Base-by-base conservation (phyloP, 2,113 vertebrate genomes). In the Nematolebias whitei region DNA sequence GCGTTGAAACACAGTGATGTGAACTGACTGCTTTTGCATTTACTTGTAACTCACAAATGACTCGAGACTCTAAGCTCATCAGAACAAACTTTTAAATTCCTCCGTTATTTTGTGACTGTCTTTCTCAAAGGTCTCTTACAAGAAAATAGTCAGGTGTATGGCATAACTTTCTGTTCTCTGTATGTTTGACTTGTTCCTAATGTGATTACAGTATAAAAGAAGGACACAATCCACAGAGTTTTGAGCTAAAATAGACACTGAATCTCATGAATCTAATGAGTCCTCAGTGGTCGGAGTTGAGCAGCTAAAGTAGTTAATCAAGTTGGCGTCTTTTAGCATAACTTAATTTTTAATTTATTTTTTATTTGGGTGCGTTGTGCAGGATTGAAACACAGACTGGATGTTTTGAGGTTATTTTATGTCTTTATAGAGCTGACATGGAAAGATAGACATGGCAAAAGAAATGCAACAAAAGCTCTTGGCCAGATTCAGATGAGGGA, bases 231-330 rank as follows among this genome's bases (percentile, higher is more conserved):
- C 35, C 19, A 35, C 45, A 29, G 20, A 16, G 57, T 61, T 69
- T 50, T 57, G 35, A 14, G 51, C 45, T 49, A 69, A 75, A 68
- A 61, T 29, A 15, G 18, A 40, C 67, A 63, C 48, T 23, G 12
- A 43, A 64, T 58, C 44, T 57, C 9, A 64, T 53, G 12, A 66
- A 70, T 70, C 47, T 66, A 32, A 63, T 40, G 38, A 68, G 47
- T 11, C 22, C 55, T 66, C 23, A 55, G 57, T 66, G 22, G 52
- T 44, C 51, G 32, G 16, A 62, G 18, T 63, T 63, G 35, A 38
- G 47, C 24, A 66, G 51, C 66, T 77, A 19, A 65, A 54, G 69
- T 48, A n/a, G 49, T 54, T 68, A 60, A 71, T 79, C 26, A 62
- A 55, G 63, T 67, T 43, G 16, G 12, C 29, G 18, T 47, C 19